phyloP scores from a whole-genome alignment of 2,797 vertebrate species.

The Phoeniculus purpureus region DNA sequence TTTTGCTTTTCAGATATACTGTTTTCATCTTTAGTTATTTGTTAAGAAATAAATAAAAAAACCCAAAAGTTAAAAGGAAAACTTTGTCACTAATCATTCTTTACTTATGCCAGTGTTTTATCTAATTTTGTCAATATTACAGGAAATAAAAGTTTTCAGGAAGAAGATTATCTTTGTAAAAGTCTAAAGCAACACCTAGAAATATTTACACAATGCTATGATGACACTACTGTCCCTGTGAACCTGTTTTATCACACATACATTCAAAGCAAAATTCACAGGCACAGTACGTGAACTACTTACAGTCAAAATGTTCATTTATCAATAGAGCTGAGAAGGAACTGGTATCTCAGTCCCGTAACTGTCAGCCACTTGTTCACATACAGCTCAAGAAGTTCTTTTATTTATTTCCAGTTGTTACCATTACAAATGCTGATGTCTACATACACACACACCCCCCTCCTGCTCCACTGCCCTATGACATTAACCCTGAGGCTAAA shows the following conservation, averaged over 20 bases:
- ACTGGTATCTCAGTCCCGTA: neutral
- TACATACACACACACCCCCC: accelerated
- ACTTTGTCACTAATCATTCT: neutral
- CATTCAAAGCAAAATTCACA: neutral
- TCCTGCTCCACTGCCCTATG: no score
- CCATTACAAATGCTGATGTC: neutral
- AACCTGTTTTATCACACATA: neutral
- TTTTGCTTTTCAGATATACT: neutral
- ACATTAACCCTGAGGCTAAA: neutral
- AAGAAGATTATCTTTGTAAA: neutral
- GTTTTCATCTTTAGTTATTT: neutral
- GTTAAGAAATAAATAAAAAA: neutral
- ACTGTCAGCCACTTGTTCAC: neutral
- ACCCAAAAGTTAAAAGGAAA: neutral
- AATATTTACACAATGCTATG: neutral
- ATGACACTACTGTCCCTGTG: neutral
- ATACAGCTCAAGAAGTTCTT: neutral
- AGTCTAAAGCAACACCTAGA: neutral
- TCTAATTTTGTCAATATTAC: neutral
- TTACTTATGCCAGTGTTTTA: neutral
- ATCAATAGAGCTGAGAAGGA: neutral
- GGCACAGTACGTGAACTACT: neutral
- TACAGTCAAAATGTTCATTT: neutral
- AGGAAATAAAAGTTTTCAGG: neutral
- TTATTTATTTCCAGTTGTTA: neutral